Evolutionary conservation across 2,797 vertebrate genomes (phyloP).

Genomic region (Rhinophrynus dorsalis): DNA sequence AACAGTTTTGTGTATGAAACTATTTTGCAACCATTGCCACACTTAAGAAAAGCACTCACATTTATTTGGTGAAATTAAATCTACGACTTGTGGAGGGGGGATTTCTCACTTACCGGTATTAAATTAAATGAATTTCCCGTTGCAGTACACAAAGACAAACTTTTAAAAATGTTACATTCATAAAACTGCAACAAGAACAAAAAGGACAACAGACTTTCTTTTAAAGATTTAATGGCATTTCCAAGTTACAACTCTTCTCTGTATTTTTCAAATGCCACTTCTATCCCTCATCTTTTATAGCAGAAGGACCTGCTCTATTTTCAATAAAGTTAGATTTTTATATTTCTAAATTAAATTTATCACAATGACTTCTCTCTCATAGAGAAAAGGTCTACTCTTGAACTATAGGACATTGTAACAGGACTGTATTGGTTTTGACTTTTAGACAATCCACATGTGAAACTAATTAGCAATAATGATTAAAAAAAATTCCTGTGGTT

Average conservation of each 20-base stretch:
- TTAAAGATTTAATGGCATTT: constrained; percentile 17
- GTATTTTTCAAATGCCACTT: constrained; percentile 38
- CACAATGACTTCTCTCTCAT: constrained; percentile 31
- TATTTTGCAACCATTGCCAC: constrained; percentile 49
- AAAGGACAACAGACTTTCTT: constrained; percentile 37
- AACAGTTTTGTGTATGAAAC: constrained; percentile 59
- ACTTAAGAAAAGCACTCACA: constrained; percentile 66
- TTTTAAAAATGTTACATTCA: constrained; percentile 55
- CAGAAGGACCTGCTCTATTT: constrained; percentile 7
- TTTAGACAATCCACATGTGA: too few species aligned
- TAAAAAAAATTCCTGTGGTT: too few species aligned
- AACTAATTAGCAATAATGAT: too few species aligned
- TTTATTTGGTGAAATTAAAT: constrained; percentile 74
- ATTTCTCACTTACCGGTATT: constrained; percentile 63
- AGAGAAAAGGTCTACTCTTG: neutral
- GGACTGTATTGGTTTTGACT: too few species aligned
- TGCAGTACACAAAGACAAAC: constrained; percentile 53
- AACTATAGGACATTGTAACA: neutral
- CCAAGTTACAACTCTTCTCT: constrained; percentile 30
- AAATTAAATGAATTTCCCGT: constrained; percentile 62
- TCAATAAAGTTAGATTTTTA: constrained; percentile 36
- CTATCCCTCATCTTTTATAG: constrained; percentile 41
- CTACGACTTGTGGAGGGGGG: constrained; percentile 43
- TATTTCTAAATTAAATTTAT: constrained; percentile 42
- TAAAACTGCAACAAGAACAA: constrained; percentile 49